A percentile compares a stretch with the other conserved stretches of the same genome.
Evolutionary conservation across 2,113 vertebrate genomes (phyloP).

Genomic region (Notarius lentiginosus): DNA sequence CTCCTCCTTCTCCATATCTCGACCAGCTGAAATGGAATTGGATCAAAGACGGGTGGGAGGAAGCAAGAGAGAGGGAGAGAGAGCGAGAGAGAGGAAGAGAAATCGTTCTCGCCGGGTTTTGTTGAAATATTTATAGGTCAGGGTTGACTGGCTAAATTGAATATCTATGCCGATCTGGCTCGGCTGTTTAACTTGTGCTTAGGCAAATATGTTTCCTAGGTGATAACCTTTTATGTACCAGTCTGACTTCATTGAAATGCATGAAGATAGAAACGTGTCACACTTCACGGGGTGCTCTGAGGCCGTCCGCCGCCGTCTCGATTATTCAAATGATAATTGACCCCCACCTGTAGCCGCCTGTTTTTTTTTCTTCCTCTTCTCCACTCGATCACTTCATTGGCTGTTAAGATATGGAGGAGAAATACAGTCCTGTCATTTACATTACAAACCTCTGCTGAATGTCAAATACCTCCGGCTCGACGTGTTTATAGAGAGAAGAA

Average conservation of each 20-base stretch:
- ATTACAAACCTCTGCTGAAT: slow-evolving; percentile 97
- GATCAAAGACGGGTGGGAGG: slow-evolving; percentile 87
- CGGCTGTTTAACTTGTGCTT: slow-evolving; percentile 99
- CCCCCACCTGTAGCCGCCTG: slow-evolving; percentile 96
- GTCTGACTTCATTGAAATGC: slow-evolving; percentile 99
- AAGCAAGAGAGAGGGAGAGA: slow-evolving; percentile 62
- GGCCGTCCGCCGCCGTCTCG: slow-evolving; percentile 85
- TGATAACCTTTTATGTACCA: slow-evolving; percentile 99
- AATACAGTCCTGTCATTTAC: slow-evolving; percentile 93
- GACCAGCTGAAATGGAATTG: slow-evolving; percentile 93
- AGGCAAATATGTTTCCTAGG: slow-evolving; percentile 99
- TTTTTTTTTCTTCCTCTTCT: slow-evolving; percentile 71
- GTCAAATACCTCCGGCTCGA: slow-evolving; percentile 86
- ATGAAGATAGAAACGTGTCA: slow-evolving; percentile 99
- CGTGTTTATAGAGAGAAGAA: slow-evolving; percentile 77
- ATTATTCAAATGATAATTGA: slow-evolving; percentile 99
- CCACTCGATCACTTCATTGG: slow-evolving; percentile 96
- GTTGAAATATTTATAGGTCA: slow-evolving; percentile 99
- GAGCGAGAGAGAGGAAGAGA: slow-evolving; percentile 76
- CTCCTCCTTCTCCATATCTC: slow-evolving; percentile 76
- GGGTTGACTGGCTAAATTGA: slow-evolving; percentile 99
- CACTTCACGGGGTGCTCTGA: slow-evolving; percentile 81
- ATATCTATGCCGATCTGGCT: slow-evolving; percentile 99
- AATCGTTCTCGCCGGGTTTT: slow-evolving; percentile 93
- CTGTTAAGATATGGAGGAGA: slow-evolving; percentile 94